Conservation (phyloP, 2,797 vertebrate species). For the Betta splendens region DNA sequence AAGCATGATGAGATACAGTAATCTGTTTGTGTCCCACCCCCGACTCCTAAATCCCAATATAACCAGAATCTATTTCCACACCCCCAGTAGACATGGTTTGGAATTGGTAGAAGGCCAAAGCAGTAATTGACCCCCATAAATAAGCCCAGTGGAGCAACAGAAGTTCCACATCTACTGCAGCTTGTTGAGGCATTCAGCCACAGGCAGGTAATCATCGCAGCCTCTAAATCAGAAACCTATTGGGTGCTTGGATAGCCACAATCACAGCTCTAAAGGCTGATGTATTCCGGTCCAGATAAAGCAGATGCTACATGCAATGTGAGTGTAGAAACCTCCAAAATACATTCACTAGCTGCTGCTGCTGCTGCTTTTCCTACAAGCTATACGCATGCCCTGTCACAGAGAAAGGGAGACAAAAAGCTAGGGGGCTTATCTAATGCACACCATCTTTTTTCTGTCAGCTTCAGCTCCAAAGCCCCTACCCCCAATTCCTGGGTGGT, state of each 20-base stretch:
- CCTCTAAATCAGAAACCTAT: slow-evolving; percentile 58
- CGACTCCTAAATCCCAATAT: slow-evolving; percentile 19
- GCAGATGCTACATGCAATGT: slow-evolving; percentile 7
- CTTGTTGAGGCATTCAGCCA: slow-evolving; percentile 44
- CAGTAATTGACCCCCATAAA: slow-evolving; percentile 62
- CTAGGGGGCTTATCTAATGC: slow-evolving; percentile 58
- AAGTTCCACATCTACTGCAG: slow-evolving; percentile 26
- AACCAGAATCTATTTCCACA: slow-evolving; percentile 17
- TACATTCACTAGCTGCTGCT: slow-evolving; percentile 30
- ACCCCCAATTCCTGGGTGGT: slow-evolving; percentile 73
- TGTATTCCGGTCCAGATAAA: slow-evolving; percentile 41
- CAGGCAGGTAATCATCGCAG: slow-evolving; percentile 58
- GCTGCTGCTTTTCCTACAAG: slow-evolving; percentile 46
- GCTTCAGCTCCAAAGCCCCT: slow-evolving; percentile 58
- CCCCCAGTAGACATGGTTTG: slow-evolving; percentile 9
- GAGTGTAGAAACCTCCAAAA: slow-evolving; percentile 31
- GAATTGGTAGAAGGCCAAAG: slow-evolving; percentile 43
- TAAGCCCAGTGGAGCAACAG: slow-evolving; percentile 44
- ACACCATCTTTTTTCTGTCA: slow-evolving; percentile 69
- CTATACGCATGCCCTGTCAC: slow-evolving; percentile 27
- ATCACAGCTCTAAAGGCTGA: slow-evolving; percentile 32
- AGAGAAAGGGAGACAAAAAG: not conserved
- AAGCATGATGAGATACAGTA: slow-evolving; percentile 50
- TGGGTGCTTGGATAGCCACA: slow-evolving; percentile 28
- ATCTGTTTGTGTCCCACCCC: slow-evolving; percentile 24